phyloP scores from a whole-genome alignment of 2,797 vertebrate genomes.

The Spinus olivaceus region DNA sequence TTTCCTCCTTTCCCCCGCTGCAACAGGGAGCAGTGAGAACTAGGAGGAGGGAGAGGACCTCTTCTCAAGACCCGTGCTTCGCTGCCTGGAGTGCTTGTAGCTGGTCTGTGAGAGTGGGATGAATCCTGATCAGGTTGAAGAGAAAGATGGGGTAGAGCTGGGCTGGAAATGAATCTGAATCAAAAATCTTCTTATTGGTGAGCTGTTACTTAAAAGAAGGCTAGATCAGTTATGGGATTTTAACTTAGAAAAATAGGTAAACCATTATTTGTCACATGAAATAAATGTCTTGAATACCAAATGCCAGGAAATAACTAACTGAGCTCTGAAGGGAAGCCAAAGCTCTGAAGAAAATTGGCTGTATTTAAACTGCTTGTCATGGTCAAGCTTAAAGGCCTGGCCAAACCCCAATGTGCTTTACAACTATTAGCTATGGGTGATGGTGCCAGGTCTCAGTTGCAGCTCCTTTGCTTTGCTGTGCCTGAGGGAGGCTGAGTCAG shows the following conservation, averaged over 20 bases:
- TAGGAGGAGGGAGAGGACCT: background rate
- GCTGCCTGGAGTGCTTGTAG: background rate
- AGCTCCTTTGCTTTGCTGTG: background rate
- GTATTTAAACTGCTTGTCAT: background rate
- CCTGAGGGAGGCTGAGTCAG: background rate
- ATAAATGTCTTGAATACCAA: background rate
- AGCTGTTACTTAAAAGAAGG: background rate
- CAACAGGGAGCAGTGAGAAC: background rate
- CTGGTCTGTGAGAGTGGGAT: background rate
- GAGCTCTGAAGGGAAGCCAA: background rate
- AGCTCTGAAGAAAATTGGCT: background rate
- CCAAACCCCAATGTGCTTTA: background rate
- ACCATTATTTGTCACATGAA: background rate
- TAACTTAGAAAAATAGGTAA: background rate
- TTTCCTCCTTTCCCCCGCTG: background rate
- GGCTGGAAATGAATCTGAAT: background rate
- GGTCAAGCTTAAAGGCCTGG: background rate
- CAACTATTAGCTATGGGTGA: background rate
- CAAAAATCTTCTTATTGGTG: background rate
- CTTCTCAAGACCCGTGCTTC: background rate
- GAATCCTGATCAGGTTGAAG: background rate
- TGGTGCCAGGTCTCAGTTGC: background rate
- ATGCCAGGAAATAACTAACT: background rate
- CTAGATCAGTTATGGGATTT: background rate
- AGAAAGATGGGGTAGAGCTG: background rate